Base-by-base conservation (phyloP, 1,140 invertebrate species). In the Sitodiplosis mosellana region DNA sequence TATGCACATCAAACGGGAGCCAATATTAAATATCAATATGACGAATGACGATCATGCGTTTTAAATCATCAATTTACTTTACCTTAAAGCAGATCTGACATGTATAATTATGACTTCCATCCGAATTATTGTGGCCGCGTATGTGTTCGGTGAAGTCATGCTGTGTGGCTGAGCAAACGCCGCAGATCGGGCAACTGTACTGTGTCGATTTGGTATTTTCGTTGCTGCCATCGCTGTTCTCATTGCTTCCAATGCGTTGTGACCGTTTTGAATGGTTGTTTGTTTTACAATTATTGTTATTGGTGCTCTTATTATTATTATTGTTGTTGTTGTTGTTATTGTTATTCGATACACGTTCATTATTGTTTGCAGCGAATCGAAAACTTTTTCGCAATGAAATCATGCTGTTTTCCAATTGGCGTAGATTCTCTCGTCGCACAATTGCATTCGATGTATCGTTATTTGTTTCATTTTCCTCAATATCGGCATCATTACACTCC, bases 91-190 rank as follows among this genome's bases (percentile, higher is more conserved):
- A 73, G 42, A 73, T 72, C 40, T 64, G 59, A 52, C 71, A 73
- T 34, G 61, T 66, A 56, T 66, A 73, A 45, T 65, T 67, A 47
- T 70, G 69, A n/a, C 66, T 63, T 40, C 60, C 56, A 40, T 66
- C 67, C 42, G 60, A 55, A 53, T 71, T 71, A 54, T 78, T 78
- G 61, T 79, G 77, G 47, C 69, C 72, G 21, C 79, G 69, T 49
- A 82, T 79, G 59, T 83, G 80, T 33, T 75, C 64, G 10, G 80
- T 82, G 55, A 81, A 76, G 33, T 78, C 74, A 55, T 79, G 76
- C 45, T 73, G 71, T 22, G 72, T 73, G 11, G 65, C 61, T 34
- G 80, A 63, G 37, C 71, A 68, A 21, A 68, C 67, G 22, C 73
- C 67, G 60, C 80, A 82, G 41, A 80, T 72, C 8, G 77, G 77